A percentile compares a stretch with the other conserved stretches of the same genome.
Conservation (phyloP, 1,140 invertebrate genomes). For the Eumaeus atala region DNA sequence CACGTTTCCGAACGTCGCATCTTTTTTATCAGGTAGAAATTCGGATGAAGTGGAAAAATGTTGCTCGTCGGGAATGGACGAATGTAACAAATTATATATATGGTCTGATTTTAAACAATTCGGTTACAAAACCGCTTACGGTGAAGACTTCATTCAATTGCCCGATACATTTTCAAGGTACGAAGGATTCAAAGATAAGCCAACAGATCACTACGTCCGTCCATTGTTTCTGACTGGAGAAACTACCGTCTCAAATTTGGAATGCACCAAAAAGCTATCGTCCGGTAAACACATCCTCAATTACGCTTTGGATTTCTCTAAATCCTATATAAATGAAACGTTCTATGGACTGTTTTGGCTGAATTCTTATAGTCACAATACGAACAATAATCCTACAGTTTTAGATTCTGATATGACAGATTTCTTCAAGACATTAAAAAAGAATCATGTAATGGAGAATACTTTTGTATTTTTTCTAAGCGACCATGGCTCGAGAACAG, state of each 20-base stretch:
- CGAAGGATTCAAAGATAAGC: conserved; percentile 58
- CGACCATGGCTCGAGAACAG: conserved; percentile 91
- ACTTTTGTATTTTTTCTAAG: conserved; percentile 83
- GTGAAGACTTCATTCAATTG: conserved; percentile 56
- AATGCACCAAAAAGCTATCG: conserved; percentile 75
- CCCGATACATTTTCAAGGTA: conserved; percentile 60
- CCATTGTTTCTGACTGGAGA: conserved; percentile 79
- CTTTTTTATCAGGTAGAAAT: conserved; percentile 81
- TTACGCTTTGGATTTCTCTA: conserved; percentile 77
- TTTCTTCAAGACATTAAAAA: conserved; percentile 72
- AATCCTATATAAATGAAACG: conserved; percentile 73
- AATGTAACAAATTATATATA: conserved; percentile 50
- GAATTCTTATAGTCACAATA: conserved; percentile 81
- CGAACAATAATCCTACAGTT: conserved; percentile 53
- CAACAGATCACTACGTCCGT: conserved; percentile 84
- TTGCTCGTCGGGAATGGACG: conserved; percentile 74
- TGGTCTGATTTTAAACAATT: conserved; percentile 58
- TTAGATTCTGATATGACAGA: conserved; percentile 74
- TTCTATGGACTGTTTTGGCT: conserved; percentile 84
- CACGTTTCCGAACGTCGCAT: conserved; percentile 89
- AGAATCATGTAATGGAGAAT: conserved; percentile 72
- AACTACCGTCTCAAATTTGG: conserved; percentile 43
- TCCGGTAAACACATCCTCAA: conserved; percentile 76
- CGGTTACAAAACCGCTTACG: conserved; percentile 64
- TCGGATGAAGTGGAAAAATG: conserved; percentile 56